Conservation (phyloP, 2,888 invertebrate species). For the Drosophila pseudotalamancana region DNA sequence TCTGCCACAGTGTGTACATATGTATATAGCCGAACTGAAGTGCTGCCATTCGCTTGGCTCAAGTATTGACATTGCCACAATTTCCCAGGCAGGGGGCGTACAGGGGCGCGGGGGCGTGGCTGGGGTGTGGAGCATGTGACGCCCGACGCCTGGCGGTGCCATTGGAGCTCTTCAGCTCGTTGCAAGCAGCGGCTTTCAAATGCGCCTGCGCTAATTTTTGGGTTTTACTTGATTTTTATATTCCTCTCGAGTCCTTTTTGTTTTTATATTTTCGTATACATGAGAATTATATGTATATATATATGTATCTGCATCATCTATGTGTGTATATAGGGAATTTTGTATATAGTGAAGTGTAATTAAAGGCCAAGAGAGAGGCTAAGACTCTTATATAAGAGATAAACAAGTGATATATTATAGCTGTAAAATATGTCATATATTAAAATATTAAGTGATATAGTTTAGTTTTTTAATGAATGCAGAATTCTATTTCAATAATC, state of each 20-base stretch:
- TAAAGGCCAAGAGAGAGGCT: too few relatives aligned
- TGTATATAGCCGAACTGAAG: slow-evolving; percentile 52
- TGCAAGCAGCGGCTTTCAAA: slow-evolving; percentile 18
- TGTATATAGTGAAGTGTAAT: too few relatives aligned
- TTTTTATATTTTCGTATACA: too few relatives aligned
- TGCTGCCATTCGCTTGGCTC: slow-evolving; percentile 76
- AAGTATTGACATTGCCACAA: slow-evolving; percentile 60
- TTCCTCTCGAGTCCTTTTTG: slow-evolving; percentile 8
- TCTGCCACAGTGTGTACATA: slow-evolving; percentile 21
- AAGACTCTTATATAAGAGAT: too few relatives aligned
- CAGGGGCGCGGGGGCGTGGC: background rate
- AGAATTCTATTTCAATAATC: too few relatives aligned
- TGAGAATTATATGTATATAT: background rate
- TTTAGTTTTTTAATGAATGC: too few relatives aligned
- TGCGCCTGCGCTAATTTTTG: slow-evolving; percentile 75
- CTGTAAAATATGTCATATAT: too few relatives aligned
- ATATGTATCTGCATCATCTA: slow-evolving; percentile 28
- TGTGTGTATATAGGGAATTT: slow-evolving; percentile 17
- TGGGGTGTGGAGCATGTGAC: slow-evolving; percentile 19
- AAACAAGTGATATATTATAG: too few relatives aligned
- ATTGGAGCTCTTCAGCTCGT: slow-evolving; percentile 58
- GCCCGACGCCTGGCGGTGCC: slow-evolving; percentile 62
- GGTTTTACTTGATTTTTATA: slow-evolving; percentile 55
- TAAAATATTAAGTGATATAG: too few relatives aligned
- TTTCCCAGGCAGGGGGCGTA: slow-evolving; percentile 17